Percentiles rank a stretch among this genome's conserved stretches.
Evolutionary conservation across 2,797 vertebrate species (phyloP).

Genomic region (Pseudochirops corinnae): DNA sequence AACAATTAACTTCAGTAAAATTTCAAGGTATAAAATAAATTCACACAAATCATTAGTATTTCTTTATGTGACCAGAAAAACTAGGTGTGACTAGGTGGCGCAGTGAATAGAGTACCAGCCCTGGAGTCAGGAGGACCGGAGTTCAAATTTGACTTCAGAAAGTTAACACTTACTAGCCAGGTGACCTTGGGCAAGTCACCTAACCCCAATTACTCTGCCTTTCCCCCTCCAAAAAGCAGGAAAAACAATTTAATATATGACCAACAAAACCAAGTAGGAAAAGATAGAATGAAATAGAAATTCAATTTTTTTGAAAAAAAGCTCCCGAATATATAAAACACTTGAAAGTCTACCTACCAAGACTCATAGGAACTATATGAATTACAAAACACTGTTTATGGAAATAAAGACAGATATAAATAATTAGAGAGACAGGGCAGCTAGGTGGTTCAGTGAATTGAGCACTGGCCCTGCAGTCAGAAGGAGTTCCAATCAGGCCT

Average conservation of each 20-base stretch:
- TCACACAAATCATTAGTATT: not conserved
- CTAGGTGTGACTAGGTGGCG: too few species aligned
- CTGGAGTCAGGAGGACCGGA: too few species aligned
- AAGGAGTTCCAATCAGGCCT: too few species aligned
- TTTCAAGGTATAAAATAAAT: not conserved
- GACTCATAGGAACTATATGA: not conserved
- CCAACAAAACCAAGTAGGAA: not conserved
- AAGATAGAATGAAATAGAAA: not conserved
- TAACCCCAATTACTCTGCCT: too few species aligned
- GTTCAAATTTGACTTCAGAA: too few species aligned
- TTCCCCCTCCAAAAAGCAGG: too few species aligned
- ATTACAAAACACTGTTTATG: slow-evolving; percentile 5
- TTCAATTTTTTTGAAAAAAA: not conserved
- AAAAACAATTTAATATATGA: too few species aligned
- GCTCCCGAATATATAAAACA: not conserved
- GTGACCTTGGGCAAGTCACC: too few species aligned
- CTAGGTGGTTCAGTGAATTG: too few species aligned
- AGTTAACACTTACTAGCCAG: too few species aligned
- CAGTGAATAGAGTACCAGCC: too few species aligned
- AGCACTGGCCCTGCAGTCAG: too few species aligned
- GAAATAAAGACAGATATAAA: not conserved
- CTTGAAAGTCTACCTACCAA: not conserved
- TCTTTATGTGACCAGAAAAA: not conserved
- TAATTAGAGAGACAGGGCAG: slow-evolving; percentile 17
- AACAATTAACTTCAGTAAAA: not conserved